A percentile compares a stretch with the other conserved stretches of the same genome.
Conservation (phyloP, 2,888 invertebrate genomes). For the Philaethria dido region DNA sequence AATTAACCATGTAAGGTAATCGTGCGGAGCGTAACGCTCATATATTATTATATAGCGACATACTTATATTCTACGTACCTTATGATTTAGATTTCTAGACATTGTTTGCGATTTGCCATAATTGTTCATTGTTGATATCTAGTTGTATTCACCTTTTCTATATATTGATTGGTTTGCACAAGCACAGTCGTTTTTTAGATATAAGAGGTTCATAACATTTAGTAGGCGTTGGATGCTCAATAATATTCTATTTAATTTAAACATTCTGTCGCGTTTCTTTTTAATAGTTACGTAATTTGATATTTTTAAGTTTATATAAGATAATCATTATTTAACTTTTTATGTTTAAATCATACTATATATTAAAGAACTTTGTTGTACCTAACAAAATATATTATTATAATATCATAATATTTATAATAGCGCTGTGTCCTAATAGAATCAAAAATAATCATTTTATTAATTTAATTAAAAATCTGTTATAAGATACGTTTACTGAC, state of each 20-base stretch:
- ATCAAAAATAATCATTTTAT: constrained; percentile 23
- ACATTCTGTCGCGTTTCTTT: constrained; percentile 56
- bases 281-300: constrained; percentile 36
- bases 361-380: constrained; percentile 21
- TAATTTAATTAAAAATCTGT: constrained; percentile 35
- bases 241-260: constrained; percentile 48
- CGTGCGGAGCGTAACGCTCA: constrained; percentile 63
- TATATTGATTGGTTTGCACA: constrained; percentile 67
- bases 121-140: constrained; percentile 72
- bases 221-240: constrained; percentile 75
- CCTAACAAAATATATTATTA: constrained; percentile 8
- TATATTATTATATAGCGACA: constrained; percentile 64
- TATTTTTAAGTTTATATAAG: constrained; percentile 40
- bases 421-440: not conserved
- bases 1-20: constrained; percentile 42
- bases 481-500: constrained; percentile 38
- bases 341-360: constrained; percentile 15
- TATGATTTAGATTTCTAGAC: constrained; percentile 66
- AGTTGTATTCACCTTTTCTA: constrained; percentile 67
- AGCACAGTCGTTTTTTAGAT: constrained; percentile 70
- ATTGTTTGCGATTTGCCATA: constrained; percentile 77
- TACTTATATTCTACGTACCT: constrained; percentile 58
- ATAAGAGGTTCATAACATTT: constrained; percentile 63
- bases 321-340: constrained; percentile 33
- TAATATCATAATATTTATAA: constrained; percentile 1